Evolutionary conservation across 2,797 vertebrate genomes (phyloP), one percentile per base, ranked within the genome.

Genomic region (Siniperca scherzeri): DNA sequence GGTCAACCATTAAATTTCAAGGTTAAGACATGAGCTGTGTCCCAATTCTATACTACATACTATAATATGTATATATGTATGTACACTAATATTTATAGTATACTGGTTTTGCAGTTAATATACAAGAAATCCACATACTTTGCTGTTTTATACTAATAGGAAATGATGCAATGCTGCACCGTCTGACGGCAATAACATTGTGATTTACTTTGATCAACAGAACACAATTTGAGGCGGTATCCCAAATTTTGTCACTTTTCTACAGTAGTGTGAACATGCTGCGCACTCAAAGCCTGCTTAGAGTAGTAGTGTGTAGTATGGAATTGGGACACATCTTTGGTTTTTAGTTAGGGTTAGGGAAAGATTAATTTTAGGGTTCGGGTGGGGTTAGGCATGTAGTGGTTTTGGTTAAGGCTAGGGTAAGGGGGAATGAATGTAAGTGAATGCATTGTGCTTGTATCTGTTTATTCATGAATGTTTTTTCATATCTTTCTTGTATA

Each of bases 321-420:
- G 30, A 59, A 21, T 9, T 59, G 70, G 12, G 59, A 59, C 17
- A n/a, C 42, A 36, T 50, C 12, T 46, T 50, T 55, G 73, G 42
- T 22, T 62, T 76, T 2, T n/a, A 66, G 65, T 81, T 46, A 22
- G 38, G 19, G n/a, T 59, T 7, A 3, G 6, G 42, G 21, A 16
- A n/a, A 12, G 55, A n/a, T 30, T 68, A 2, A 57, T 52, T 74
- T 46, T 14, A 27, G 59, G 44, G 70, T 77, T 17, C 30, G 50
- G 57, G 56, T 36, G 56, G 27, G 16, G 71, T 74, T 14, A 46
- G 71, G 64, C 65, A 78, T 44, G 56, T 64, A 0, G 50, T 7
- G 72, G 66, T 38, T 42, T 16, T 2, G 7, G 17, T 60, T 55
- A 8, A 8, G 50, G 42, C 52, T 21, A 5, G 21, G 13, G 22